These are phyloP conservation scores for Serripes groenlandicus DNA, from an alignment of 2,888 invertebrate genomes.

Conservation along the genomic window DNA sequence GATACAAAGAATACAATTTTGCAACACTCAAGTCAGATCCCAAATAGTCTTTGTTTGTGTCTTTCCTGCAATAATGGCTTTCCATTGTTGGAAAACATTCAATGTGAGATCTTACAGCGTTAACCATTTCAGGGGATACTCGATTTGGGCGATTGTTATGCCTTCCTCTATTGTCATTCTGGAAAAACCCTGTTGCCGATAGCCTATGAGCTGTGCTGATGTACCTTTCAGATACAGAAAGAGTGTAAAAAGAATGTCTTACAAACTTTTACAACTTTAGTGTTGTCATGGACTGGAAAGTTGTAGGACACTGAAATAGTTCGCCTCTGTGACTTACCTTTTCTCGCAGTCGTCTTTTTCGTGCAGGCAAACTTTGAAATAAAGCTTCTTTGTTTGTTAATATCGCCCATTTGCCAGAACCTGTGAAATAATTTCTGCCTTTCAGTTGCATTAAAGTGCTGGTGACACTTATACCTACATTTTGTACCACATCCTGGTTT, in stretches of 20 bases:
- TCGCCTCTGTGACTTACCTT: not conserved
- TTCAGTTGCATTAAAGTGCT: conserved; percentile 1
- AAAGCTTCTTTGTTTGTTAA: conserved; percentile 23
- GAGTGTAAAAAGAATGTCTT: conserved; percentile 7
- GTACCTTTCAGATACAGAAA: conserved; percentile 26
- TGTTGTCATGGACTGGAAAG: not conserved
- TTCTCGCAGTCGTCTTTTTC: not conserved
- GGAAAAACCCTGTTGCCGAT: not conserved
- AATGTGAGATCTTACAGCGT: conserved; percentile 36
- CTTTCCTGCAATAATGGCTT: conserved; percentile 58
- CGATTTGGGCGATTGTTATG: conserved; percentile 50
- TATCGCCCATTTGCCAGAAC: conserved; percentile 25
- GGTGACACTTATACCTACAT: conserved; percentile 16
- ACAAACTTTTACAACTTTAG: not conserved
- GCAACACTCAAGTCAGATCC: conserved; percentile 44
- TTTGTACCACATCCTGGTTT: conserved; percentile 21
- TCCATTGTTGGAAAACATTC: conserved; percentile 54
- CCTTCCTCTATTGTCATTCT: conserved; percentile 28
- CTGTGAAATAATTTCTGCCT: conserved; percentile 22
- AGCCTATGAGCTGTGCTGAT: conserved; percentile 40
- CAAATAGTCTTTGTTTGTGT: conserved; percentile 47
- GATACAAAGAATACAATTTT: conserved; percentile 58
- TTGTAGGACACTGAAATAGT: not conserved
- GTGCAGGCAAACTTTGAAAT: conserved; percentile 12
- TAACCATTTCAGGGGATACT: conserved; percentile 14